These are phyloP conservation scores for Littorina saxatilis DNA, from an alignment of 1,140 invertebrate species.

Conservation along the genomic window DNA sequence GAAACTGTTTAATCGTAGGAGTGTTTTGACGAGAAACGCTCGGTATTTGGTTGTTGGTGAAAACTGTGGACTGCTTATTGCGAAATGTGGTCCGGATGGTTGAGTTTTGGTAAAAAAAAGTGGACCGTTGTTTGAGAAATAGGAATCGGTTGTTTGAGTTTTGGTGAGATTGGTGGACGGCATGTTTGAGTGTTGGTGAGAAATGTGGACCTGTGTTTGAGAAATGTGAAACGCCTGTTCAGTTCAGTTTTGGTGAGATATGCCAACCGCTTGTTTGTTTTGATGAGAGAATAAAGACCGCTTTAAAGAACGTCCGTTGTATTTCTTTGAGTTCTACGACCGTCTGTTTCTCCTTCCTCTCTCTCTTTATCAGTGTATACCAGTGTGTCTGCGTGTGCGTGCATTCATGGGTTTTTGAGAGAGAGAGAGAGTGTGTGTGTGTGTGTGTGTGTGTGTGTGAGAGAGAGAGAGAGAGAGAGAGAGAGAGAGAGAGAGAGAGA, in stretches of 20 bases:
- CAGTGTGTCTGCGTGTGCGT: background rate
- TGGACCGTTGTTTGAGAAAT: background rate
- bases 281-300: too few species aligned
- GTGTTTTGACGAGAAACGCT: background rate
- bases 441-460: conserved; percentile 10
- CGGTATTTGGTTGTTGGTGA: background rate
- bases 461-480: too few species aligned
- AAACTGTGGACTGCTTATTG: background rate
- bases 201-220: too few species aligned
- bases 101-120: background rate
- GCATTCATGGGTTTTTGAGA: background rate
- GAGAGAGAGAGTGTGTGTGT: background rate
- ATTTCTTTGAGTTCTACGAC: background rate
- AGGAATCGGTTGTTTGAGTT: background rate
- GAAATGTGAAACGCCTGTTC: too few species aligned
- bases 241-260: too few species aligned
- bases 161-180: background rate
- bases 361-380: too few species aligned
- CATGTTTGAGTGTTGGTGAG: background rate
- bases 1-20: background rate
- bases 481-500: too few species aligned
- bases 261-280: too few species aligned
- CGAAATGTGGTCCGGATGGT: background rate
- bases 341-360: background rate
- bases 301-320: background rate